A percentile compares a stretch with the other conserved stretches of the same genome.
Conservation (phyloP, 2,888 invertebrate genomes). For the Notodonta ziczac region DNA sequence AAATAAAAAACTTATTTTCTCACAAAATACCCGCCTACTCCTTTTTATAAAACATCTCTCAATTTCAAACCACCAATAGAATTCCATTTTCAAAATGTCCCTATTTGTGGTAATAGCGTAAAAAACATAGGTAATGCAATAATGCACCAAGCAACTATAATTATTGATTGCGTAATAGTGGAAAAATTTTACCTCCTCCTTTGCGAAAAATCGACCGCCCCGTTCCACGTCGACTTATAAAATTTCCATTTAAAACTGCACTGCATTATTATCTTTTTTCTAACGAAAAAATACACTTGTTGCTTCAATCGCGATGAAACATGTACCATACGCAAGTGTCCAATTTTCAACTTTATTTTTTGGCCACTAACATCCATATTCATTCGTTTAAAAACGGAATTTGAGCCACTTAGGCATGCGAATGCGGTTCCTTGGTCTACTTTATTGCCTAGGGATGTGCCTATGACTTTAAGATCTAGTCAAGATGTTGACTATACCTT, state of each 20-base stretch:
- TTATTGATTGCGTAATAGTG: constrained; percentile 59
- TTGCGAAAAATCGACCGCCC: constrained; percentile 73
- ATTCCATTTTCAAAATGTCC: background rate
- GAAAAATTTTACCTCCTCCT: constrained; percentile 65
- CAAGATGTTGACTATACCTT: too few relatives aligned
- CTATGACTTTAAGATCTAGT: constrained; percentile 43
- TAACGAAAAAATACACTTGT: constrained; percentile 73
- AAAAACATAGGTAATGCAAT: constrained; percentile 8
- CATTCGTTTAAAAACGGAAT: constrained; percentile 26
- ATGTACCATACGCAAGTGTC: constrained; percentile 31
- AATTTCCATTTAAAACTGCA: constrained; percentile 82
- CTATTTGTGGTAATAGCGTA: constrained; percentile 2
- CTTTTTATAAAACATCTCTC: background rate
- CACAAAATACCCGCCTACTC: background rate
- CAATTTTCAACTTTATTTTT: constrained; percentile 44
- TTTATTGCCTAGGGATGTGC: constrained; percentile 74
- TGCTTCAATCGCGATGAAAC: constrained; percentile 33
- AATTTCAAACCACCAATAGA: background rate
- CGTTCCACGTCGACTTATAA: constrained; percentile 70
- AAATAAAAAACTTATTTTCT: too few relatives aligned
- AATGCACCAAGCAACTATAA: constrained; percentile 19
- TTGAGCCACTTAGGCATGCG: constrained; percentile 51
- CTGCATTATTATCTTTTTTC: constrained; percentile 82
- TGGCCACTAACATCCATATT: constrained; percentile 42
- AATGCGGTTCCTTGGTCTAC: constrained; percentile 70